Evolutionary conservation across 1,140 invertebrate genomes (phyloP).

Genomic region (Amphibalanus amphitrite): DNA sequence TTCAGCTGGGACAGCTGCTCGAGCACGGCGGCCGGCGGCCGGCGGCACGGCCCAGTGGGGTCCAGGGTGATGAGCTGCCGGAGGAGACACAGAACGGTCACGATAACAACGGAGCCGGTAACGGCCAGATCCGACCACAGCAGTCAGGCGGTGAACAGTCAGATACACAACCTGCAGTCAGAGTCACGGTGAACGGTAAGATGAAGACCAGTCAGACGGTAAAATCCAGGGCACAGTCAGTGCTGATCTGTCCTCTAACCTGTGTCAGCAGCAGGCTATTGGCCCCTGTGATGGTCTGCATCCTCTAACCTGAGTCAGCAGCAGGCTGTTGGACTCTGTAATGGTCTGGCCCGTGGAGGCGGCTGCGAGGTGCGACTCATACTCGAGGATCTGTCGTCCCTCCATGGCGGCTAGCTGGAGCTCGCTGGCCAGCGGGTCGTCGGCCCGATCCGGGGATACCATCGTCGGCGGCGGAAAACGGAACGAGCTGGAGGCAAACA

Average conservation of each 20-base stretch:
- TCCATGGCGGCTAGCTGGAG: slow-evolving; percentile 50
- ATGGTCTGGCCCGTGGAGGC: slow-evolving; percentile 68
- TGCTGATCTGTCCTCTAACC: not conserved
- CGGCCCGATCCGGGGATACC: slow-evolving; percentile 37
- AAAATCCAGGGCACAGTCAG: no score
- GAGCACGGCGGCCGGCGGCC: slow-evolving; percentile 53
- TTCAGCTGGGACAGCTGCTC: slow-evolving; percentile 68
- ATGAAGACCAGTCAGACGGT: no score
- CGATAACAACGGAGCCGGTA: no score
- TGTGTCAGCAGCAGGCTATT: slow-evolving; percentile 55
- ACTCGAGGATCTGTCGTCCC: slow-evolving; percentile 69
- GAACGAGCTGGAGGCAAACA: slow-evolving; percentile 29
- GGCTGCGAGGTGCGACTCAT: slow-evolving; percentile 81
- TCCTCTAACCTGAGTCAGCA: slow-evolving; percentile 57
- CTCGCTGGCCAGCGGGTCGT: slow-evolving; percentile 42
- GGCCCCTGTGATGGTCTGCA: slow-evolving; percentile 70
- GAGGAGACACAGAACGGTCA: no score
- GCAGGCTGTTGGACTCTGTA: slow-evolving; percentile 70
- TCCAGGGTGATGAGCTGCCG: slow-evolving; percentile 55
- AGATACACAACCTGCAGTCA: no score
- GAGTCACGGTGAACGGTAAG: no score
- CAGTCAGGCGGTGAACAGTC: no score
- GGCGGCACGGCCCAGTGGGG: slow-evolving; percentile 56
- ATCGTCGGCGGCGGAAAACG: slow-evolving; percentile 49
- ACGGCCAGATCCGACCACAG: no score